phyloP scores from a whole-genome alignment of 2,888 invertebrate genomes.

The Campoplex nolae region DNA sequence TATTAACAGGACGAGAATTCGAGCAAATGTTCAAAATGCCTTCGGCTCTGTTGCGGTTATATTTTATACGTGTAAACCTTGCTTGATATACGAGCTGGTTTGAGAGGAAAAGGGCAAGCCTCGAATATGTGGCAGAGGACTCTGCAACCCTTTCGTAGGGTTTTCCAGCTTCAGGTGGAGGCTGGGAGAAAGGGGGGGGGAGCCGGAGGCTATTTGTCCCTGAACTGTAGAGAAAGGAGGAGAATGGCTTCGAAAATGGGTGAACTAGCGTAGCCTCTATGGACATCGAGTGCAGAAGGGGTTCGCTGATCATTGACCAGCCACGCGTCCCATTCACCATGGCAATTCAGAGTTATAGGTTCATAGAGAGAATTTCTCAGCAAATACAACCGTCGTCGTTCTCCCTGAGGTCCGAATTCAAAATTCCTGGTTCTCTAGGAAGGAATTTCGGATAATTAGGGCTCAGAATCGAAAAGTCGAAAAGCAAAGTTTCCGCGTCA shows the following conservation, averaged over 20 bases:
- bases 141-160: conserved; percentile 25
- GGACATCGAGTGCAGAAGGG: conserved; percentile 33
- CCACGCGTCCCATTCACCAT: conserved; percentile 33
- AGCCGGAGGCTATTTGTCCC: conserved; percentile 17
- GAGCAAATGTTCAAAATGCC: conserved; percentile 15
- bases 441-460: background rate
- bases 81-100: conserved; percentile 47
- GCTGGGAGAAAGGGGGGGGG: background rate
- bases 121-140: conserved; percentile 40
- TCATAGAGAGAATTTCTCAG: conserved; percentile 4
- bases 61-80: conserved; percentile 35
- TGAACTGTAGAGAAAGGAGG: background rate
- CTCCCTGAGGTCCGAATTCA: background rate
- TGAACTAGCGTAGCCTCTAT: conserved; percentile 28
- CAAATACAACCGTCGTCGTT: conserved; percentile 3
- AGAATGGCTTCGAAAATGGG: conserved; percentile 34
- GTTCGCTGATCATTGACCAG: conserved; percentile 52
- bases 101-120: conserved; percentile 34
- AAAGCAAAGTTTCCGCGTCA: background rate
- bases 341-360: conserved; percentile 16
- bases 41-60: conserved; percentile 4
- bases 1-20: conserved; percentile 18
- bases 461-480: background rate
- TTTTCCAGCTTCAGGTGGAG: conserved; percentile 5
- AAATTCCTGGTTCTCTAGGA: background rate